These are phyloP conservation scores for Anser cygnoides DNA, from an alignment of 2,113 vertebrate genomes.

Conservation along the genomic window DNA sequence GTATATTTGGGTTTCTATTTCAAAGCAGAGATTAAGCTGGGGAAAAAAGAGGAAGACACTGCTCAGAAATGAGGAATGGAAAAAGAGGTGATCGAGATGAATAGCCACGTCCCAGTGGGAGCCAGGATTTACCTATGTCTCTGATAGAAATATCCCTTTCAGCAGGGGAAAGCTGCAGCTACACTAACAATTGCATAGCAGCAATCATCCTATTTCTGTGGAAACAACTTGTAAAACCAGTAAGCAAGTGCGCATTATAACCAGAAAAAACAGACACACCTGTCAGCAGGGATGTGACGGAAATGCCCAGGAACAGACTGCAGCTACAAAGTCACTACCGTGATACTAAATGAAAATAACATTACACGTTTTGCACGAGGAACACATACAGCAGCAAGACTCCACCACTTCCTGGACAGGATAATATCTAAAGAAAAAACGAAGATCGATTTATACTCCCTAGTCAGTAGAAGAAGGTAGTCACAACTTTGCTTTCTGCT, in stretches of 20 bases:
- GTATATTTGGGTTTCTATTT: not conserved
- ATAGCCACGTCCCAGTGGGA: not conserved
- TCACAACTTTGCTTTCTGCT: not conserved
- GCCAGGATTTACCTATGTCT: not conserved
- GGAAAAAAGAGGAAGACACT: not conserved
- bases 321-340: not conserved
- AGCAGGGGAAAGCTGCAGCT: not conserved
- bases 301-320: not conserved
- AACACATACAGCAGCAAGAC: constrained; percentile 44
- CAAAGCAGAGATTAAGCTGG: not conserved
- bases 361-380: constrained; percentile 4
- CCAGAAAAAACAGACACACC: not conserved
- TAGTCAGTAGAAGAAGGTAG: not conserved
- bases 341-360: not conserved
- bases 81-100: not conserved
- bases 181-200: not conserved
- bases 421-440: not conserved
- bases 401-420: not conserved
- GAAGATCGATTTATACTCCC: not conserved
- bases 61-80: not conserved
- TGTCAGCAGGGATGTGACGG: not conserved
- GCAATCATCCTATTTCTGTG: not conserved
- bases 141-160: not conserved
- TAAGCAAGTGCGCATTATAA: not conserved
- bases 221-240: not conserved